Percentiles rank a stretch among this genome's conserved stretches.
Conservation (phyloP, 1,140 invertebrate species). For the Zaprionus nigranus region DNA sequence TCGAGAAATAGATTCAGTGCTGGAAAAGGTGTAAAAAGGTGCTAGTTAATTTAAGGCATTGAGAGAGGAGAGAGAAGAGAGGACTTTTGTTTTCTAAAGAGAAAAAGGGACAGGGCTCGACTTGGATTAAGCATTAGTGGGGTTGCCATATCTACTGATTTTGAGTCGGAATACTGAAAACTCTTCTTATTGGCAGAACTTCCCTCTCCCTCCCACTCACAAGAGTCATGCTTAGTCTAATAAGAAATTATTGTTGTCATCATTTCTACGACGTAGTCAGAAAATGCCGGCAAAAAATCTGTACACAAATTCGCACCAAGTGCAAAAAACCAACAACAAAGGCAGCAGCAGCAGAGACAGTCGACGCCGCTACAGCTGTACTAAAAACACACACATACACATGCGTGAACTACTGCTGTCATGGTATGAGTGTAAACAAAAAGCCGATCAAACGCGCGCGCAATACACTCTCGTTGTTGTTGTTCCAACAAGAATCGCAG, state of each 20-base stretch:
- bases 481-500: conserved; percentile 75
- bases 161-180: too few relatives aligned
- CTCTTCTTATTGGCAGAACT: too few relatives aligned
- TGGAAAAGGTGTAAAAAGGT: conserved; percentile 14
- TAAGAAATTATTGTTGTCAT: conserved; percentile 70
- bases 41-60: neutral
- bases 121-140: neutral
- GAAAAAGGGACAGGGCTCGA: too few relatives aligned
- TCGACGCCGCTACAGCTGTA: conserved; percentile 42
- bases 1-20: conserved; percentile 12
- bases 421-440: conserved; percentile 56
- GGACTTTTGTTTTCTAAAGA: too few relatives aligned
- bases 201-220: too few relatives aligned
- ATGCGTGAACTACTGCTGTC: neutral
- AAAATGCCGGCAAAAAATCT: conserved; percentile 74
- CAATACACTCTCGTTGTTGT: conserved; percentile 21
- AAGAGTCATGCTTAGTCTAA: conserved; percentile 50
- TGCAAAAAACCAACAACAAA: conserved; percentile 34
- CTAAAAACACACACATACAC: conserved; percentile 47
- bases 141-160: neutral
- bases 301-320: conserved; percentile 39
- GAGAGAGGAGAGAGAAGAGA: too few relatives aligned
- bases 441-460: conserved; percentile 70
- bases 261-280: conserved; percentile 42
- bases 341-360: conserved; percentile 23